Conservation (phyloP, 2,797 vertebrate species). For the Avahi laniger region DNA sequence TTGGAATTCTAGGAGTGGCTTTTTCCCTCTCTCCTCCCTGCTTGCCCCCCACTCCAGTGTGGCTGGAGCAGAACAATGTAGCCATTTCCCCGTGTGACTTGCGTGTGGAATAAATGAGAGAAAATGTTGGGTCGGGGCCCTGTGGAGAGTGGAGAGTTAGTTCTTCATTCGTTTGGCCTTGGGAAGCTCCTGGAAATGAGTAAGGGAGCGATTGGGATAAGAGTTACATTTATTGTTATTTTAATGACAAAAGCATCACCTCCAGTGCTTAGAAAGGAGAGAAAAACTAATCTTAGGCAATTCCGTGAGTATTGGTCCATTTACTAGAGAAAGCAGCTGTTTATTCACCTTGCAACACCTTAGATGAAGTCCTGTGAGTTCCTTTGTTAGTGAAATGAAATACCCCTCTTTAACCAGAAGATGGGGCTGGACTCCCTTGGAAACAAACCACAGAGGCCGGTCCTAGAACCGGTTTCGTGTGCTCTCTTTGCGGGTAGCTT, state of each 20-base stretch:
- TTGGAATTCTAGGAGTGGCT: not conserved
- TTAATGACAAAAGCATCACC: not conserved
- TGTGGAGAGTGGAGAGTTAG: not conserved
- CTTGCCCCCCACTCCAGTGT: not conserved
- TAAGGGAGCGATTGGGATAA: fast-evolving
- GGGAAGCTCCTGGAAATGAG: not conserved
- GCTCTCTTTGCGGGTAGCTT: not conserved
- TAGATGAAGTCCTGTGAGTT: not conserved
- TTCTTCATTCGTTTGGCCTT: not conserved
- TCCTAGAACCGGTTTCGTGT: fast-evolving
- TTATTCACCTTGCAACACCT: not conserved
- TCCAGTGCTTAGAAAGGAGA: not conserved
- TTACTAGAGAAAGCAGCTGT: not conserved
- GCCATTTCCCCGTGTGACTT: not conserved
- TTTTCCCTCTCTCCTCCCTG: not conserved
- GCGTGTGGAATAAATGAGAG: not conserved
- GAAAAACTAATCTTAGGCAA: not conserved
- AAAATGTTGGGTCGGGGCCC: not conserved
- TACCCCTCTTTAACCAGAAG: slow-evolving; percentile 52
- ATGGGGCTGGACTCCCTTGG: not conserved
- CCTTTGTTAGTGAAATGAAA: not conserved
- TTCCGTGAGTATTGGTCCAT: not conserved
- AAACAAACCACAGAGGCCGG: not conserved
- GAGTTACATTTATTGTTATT: not conserved
- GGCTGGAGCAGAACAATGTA: not conserved